phyloP scores from a whole-genome alignment of 2,797 vertebrate genomes.

The Melanotaenia boesemani region DNA sequence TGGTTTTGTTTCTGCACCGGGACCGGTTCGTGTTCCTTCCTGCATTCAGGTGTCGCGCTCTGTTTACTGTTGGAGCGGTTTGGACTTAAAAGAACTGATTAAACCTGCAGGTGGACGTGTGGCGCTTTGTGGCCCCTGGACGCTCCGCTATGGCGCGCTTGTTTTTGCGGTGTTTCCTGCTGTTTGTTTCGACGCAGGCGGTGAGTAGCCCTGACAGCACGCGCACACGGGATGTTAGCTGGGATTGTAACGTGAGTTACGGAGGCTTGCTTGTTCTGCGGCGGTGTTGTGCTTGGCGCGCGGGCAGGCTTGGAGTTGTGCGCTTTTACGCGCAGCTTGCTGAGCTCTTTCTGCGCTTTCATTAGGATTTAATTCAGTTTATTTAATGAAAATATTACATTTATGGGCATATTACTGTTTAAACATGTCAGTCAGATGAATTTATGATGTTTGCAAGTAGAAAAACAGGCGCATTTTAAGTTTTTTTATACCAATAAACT shows the following conservation, averaged over 20 bases:
- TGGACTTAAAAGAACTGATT: constrained; percentile 37
- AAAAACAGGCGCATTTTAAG: too few relatives aligned
- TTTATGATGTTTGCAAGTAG: too few relatives aligned
- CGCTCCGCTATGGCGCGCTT: constrained; percentile 70
- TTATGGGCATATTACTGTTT: background rate
- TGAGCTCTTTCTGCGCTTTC: background rate
- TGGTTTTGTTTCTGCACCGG: too few relatives aligned
- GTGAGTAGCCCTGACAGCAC: constrained; percentile 73
- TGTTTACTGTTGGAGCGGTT: constrained; percentile 9
- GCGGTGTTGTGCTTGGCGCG: too few relatives aligned
- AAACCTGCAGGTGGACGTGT: background rate
- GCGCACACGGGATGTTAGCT: background rate
- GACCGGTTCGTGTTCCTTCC: background rate
- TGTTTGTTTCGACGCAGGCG: constrained; percentile 67
- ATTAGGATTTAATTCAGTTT: too few relatives aligned
- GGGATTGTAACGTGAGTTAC: background rate
- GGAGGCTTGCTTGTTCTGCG: background rate
- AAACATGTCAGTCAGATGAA: too few relatives aligned
- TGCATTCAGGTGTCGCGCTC: background rate
- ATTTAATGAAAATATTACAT: too few relatives aligned
- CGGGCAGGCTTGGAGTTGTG: constrained; percentile 11
- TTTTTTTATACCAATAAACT: too few relatives aligned
- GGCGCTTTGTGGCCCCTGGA: constrained; percentile 1
- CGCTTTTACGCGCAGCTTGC: constrained; percentile 51
- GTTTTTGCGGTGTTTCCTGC: constrained; percentile 68